Percentiles rank a stretch among this genome's conserved stretches.
These are phyloP conservation scores for Megaceryle torquata DNA, from an alignment of 2,113 vertebrate genomes.

Conservation along the genomic window DNA sequence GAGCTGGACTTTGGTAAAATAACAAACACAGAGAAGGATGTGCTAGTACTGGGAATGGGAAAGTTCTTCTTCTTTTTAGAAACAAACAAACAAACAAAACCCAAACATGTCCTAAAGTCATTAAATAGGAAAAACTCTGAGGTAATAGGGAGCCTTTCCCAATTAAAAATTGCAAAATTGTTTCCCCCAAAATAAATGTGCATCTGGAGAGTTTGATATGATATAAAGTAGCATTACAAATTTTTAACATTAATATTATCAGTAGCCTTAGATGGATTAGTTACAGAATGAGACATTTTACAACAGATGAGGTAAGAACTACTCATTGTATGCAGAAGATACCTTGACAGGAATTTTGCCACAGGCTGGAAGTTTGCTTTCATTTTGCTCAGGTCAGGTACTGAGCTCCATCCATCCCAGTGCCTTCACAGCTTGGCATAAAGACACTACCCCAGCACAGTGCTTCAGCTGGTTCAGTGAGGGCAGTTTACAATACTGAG, in stretches of 20 bases:
- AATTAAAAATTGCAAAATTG: background rate
- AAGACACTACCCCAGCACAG: background rate
- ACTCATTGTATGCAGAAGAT: background rate
- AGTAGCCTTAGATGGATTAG: background rate
- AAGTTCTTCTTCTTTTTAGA: background rate
- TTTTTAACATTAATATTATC: background rate
- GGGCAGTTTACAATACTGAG: background rate
- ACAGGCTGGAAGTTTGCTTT: background rate
- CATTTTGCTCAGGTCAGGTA: background rate
- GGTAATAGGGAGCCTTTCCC: background rate
- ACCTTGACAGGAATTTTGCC: background rate
- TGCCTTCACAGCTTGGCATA: background rate
- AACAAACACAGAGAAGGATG: background rate
- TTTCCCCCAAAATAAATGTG: background rate
- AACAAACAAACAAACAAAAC: no score
- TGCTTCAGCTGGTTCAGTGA: background rate
- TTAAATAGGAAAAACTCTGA: background rate
- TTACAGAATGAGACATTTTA: background rate
- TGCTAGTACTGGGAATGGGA: background rate
- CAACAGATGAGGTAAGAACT: background rate
- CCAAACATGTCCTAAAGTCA: background rate
- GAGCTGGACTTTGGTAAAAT: background rate
- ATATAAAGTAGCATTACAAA: background rate
- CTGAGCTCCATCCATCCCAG: background rate
- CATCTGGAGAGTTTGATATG: background rate